Evolutionary conservation across 92 coral and sea anemone genomes (phyloP).

Genomic region (Porites rus): DNA sequence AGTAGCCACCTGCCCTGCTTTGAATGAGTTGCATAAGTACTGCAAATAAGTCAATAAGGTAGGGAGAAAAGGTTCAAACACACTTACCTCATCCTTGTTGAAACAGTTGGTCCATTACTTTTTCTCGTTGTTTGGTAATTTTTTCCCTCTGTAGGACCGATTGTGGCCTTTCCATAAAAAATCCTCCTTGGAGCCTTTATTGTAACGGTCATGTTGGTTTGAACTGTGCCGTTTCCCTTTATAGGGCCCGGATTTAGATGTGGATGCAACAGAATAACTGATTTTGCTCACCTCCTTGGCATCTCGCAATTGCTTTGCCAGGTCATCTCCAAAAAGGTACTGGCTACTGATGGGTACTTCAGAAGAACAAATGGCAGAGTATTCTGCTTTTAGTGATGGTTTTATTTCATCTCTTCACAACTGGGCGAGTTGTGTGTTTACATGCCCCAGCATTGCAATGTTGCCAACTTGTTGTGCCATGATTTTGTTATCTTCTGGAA

Average conservation of each 20-base stretch:
- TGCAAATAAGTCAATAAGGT: no score
- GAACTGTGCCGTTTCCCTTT: background rate
- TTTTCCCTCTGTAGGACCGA: no score
- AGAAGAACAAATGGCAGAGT: background rate
- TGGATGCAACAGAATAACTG: background rate
- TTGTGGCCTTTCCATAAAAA: no score
- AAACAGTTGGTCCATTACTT: constrained; percentile 29
- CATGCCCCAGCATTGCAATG: background rate
- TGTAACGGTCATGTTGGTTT: no score
- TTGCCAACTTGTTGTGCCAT: background rate
- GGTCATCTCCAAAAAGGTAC: no score
- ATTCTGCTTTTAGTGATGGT: no score
- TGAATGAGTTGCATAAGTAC: constrained; percentile 6
- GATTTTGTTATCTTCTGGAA: background rate
- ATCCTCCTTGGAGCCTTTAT: no score
- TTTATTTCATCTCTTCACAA: no score
- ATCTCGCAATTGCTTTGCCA: no score
- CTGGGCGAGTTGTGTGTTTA: no score
- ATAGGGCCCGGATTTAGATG: background rate
- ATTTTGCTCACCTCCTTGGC: background rate
- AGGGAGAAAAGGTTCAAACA: constrained; percentile 3
- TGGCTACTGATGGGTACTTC: constrained; percentile 26
- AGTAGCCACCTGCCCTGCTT: constrained; percentile 21
- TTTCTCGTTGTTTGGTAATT: constrained; percentile 3
- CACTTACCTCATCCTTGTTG: constrained; percentile 38